Evolutionary conservation across 1,140 invertebrate genomes (phyloP), one percentile per base, ranked within the genome.

Genomic region (Bombus soroeensis): DNA sequence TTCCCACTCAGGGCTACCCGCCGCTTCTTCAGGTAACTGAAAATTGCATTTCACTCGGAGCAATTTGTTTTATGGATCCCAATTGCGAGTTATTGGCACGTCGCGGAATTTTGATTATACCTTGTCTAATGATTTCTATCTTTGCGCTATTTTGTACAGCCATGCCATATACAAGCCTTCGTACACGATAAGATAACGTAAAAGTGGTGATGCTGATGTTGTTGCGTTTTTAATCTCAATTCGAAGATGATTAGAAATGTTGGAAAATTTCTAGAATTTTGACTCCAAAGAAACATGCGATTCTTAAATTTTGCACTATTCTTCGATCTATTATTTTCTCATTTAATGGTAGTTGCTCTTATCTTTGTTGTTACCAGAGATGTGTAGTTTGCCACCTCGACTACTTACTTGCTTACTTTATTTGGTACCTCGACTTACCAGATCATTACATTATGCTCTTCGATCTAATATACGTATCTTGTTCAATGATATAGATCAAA

Each of bases 1-100:
- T 97, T 81, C 97, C 97, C 32, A 97, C 97, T 43, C 96, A 96
- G 93, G 97, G 97, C 94, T 98, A 97, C 68, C 96, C 97, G 25
- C 95, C 96, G 3, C 93, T 98, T 2, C 84, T 98, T 3, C 94
- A 96, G 92, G 94, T 94, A 90, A 79, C 47, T 74, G 66, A 75
- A 37, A 43, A 64, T 66, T 73, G 8, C 0, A 68, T 43, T 32
- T 32, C 28, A 59, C 12, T 32, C 6, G 10, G 1, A 10, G 4
- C 34, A 80, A 80, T 47, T n/a, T 34, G 22, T 25, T 28, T 34
- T 1, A 6, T 3, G 37, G 41, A 13, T 43, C n/a, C 8, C 8
- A 32, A 32, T 41, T n/a, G 8, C 34, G 0, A 9, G 32, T 22
- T 25, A 12, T 28, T 0, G 25, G 2, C 37, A 5, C 28, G n/a